Evolutionary conservation across 2,888 invertebrate genomes (phyloP).

Genomic region (Copidosoma aretas): DNA sequence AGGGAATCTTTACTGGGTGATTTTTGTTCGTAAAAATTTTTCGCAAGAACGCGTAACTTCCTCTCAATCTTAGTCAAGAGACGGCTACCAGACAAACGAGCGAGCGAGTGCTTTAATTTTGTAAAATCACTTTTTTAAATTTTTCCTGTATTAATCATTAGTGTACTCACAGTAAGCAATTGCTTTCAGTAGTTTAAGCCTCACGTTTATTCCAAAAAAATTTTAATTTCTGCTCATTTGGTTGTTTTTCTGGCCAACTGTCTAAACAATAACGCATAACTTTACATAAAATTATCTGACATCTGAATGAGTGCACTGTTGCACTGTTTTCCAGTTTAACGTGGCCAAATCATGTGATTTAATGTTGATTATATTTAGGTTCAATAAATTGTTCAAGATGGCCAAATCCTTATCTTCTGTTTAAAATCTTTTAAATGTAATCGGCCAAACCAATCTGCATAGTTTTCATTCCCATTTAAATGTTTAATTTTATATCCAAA

Average conservation of each 20-base stretch:
- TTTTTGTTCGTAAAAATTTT: too few relatives aligned
- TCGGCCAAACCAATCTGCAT: constrained; percentile 24
- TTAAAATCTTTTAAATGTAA: not conserved
- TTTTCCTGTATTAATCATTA: constrained; percentile 32
- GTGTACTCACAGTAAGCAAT: constrained; percentile 36
- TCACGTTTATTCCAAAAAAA: constrained; percentile 30
- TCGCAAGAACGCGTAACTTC: too few relatives aligned
- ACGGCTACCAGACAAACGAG: too few relatives aligned
- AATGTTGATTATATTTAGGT: constrained; percentile 10
- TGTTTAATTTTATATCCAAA: constrained; percentile 26
- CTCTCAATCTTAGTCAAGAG: too few relatives aligned
- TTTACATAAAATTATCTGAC: constrained; percentile 22
- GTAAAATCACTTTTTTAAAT: constrained; percentile 22
- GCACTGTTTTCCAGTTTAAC: constrained; percentile 27
- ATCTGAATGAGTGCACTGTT: constrained; percentile 23
- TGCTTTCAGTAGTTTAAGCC: constrained; percentile 31
- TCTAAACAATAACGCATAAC: constrained; percentile 25
- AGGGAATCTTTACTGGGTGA: too few relatives aligned
- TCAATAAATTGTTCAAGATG: not conserved
- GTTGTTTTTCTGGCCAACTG: constrained; percentile 33
- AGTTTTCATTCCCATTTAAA: constrained; percentile 10
- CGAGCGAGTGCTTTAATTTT: too few relatives aligned
- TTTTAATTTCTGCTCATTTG: constrained; percentile 13
- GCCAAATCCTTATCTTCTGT: not conserved
- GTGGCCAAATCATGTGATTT: constrained; percentile 20